Percentiles rank a stretch among this genome's conserved stretches.
Conservation (phyloP, 2,113 vertebrate genomes). For the Rhinogobius similis region DNA sequence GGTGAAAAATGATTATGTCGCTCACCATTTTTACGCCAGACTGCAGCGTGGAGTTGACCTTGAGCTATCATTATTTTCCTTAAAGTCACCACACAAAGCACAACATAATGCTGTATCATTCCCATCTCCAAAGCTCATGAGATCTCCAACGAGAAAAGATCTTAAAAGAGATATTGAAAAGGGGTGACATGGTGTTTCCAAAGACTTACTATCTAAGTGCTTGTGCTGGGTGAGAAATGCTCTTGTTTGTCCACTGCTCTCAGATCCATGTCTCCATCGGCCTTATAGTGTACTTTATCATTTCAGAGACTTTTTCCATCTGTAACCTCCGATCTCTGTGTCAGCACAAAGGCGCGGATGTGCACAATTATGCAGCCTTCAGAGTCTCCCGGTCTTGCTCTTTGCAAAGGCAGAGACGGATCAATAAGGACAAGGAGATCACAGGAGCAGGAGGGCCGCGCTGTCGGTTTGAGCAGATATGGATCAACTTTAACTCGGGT, state of each 20-base stretch:
- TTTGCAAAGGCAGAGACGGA: constrained; percentile 42
- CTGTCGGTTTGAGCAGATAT: constrained; percentile 53
- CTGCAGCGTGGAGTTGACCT: not conserved
- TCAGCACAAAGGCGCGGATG: constrained; percentile 25
- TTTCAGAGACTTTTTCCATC: constrained; percentile 32
- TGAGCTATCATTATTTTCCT: not conserved
- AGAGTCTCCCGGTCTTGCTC: constrained; percentile 31
- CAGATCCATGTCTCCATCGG: constrained; percentile 34
- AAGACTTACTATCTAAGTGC: constrained; percentile 26
- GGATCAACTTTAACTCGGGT: constrained; percentile 62
- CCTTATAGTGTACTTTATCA: constrained; percentile 38
- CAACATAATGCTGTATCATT: not conserved
- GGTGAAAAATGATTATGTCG: not conserved
- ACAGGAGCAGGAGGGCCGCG: constrained; percentile 43
- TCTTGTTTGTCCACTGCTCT: constrained; percentile 36
- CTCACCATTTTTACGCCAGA: not conserved
- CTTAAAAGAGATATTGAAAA: constrained; percentile 30
- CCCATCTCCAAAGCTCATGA: constrained; percentile 18
- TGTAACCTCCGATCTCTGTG: constrained; percentile 17
- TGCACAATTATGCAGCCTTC: constrained; percentile 39
- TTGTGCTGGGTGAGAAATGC: constrained; percentile 45
- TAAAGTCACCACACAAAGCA: not conserved
- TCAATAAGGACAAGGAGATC: constrained; percentile 59
- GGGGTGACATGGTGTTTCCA: constrained; percentile 40
- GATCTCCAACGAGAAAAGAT: constrained; percentile 16